These are phyloP conservation scores for Stenotaenia linearis DNA, from an alignment of 2,888 invertebrate genomes.

Conservation along the genomic window DNA sequence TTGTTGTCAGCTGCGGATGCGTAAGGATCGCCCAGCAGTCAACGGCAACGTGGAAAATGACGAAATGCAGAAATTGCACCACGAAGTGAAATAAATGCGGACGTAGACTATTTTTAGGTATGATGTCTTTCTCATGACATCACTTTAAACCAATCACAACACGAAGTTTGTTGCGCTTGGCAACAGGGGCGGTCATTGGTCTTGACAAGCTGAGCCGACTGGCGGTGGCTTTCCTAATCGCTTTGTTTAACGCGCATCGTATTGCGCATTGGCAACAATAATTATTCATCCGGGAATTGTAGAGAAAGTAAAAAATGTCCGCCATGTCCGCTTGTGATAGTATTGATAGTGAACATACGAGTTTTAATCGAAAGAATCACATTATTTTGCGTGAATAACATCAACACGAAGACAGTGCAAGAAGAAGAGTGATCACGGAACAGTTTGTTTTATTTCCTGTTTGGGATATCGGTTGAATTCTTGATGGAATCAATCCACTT, in stretches of 20 bases:
- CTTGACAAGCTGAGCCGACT: not conserved
- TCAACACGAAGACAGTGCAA: not conserved
- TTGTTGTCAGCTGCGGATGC: too few species aligned
- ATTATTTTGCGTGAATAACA: not conserved
- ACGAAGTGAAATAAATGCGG: not conserved
- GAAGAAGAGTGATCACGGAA: not conserved
- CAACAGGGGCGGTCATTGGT: not conserved
- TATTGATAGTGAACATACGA: not conserved
- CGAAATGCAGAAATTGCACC: not conserved
- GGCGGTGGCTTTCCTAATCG: not conserved
- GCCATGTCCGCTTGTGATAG: not conserved
- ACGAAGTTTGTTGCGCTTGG: not conserved
- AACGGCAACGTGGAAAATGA: not conserved
- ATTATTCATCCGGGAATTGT: not conserved
- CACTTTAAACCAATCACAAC: not conserved
- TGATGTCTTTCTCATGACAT: not conserved
- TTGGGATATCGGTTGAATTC: not conserved
- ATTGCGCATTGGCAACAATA: not conserved
- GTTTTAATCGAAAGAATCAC: not conserved
- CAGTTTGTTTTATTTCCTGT: not conserved
- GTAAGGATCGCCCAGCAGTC: too few species aligned
- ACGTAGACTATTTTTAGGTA: not conserved
- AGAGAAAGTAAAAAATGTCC: not conserved
- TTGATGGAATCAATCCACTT: not conserved
- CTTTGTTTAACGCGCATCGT: not conserved